Conservation (phyloP, 2,888 invertebrate genomes). For the Acleris cristana region DNA sequence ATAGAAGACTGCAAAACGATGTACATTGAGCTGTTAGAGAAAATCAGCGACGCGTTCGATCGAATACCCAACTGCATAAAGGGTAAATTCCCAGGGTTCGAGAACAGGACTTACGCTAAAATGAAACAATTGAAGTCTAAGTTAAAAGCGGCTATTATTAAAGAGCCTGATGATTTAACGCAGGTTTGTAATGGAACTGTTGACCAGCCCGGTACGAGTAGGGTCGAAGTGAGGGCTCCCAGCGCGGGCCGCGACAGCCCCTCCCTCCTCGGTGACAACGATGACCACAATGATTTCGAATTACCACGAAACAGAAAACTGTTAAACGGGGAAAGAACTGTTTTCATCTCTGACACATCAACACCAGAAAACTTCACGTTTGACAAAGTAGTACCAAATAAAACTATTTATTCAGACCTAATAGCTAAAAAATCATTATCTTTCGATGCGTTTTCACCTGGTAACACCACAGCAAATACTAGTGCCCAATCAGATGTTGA, state of each 20-base stretch:
- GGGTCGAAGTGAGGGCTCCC: too few species aligned
- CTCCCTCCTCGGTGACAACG: slow-evolving; percentile 17
- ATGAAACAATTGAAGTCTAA: slow-evolving; percentile 84
- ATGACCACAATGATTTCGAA: slow-evolving; percentile 29
- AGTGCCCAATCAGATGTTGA: slow-evolving; percentile 53
- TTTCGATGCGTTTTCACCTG: slow-evolving; percentile 60
- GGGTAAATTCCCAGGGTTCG: slow-evolving; percentile 85
- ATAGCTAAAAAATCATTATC: slow-evolving; percentile 59
- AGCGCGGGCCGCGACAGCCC: slow-evolving; percentile 23
- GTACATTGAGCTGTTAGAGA: slow-evolving; percentile 86
- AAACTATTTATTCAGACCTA: slow-evolving; percentile 59
- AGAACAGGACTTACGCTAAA: slow-evolving; percentile 80
- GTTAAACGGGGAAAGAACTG: slow-evolving; percentile 21
- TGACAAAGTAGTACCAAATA: slow-evolving; percentile 50
- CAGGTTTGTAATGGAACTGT: slow-evolving; percentile 23
- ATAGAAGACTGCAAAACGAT: slow-evolving; percentile 73
- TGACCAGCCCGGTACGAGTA: slow-evolving; percentile 30
- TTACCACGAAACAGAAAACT: slow-evolving; percentile 18
- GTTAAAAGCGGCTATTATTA: slow-evolving; percentile 75
- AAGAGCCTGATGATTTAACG: slow-evolving; percentile 59
- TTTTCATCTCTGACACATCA: slow-evolving; percentile 49
- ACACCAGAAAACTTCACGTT: slow-evolving; percentile 59
- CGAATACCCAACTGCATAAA: slow-evolving; percentile 86
- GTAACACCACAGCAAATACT: slow-evolving; percentile 47
- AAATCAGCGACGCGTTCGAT: slow-evolving; percentile 85